Evolutionary conservation across 2,113 vertebrate species (phyloP).

Genomic region (Menura novaehollandiae): DNA sequence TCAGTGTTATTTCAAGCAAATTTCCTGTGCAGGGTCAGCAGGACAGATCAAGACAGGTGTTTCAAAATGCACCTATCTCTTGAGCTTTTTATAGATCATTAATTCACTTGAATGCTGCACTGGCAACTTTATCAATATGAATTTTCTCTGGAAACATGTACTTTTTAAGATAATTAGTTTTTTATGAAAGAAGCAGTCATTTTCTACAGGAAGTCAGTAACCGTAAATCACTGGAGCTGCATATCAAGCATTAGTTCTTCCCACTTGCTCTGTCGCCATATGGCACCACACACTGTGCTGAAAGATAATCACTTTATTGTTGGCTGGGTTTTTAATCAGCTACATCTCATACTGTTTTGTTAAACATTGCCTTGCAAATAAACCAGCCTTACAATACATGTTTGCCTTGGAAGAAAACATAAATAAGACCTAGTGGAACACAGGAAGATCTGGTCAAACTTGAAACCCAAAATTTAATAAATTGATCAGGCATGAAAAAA

Average conservation of each 20-base stretch:
- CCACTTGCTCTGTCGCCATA: constrained; percentile 61
- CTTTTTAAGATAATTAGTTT: constrained; percentile 39
- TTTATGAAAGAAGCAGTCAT: constrained; percentile 56
- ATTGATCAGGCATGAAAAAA: neutral
- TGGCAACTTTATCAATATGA: constrained; percentile 3
- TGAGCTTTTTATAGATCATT: neutral
- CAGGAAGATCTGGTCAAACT: neutral
- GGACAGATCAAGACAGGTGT: neutral
- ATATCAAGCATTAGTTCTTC: constrained; percentile 51
- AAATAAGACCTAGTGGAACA: neutral
- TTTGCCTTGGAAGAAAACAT: neutral
- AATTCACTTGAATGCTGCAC: neutral
- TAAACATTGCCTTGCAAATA: constrained; percentile 40
- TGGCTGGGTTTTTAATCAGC: constrained; percentile 59
- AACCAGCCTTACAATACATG: neutral
- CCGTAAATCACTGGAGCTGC: constrained; percentile 38
- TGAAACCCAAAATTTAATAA: neutral
- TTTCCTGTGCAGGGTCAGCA: neutral
- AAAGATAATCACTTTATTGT: constrained; percentile 67
- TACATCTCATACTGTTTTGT: constrained; percentile 50
- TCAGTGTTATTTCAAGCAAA: neutral
- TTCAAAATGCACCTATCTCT: neutral
- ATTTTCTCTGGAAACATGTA: neutral
- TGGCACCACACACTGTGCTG: constrained; percentile 55
- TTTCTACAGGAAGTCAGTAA: constrained; percentile 54